Base-by-base conservation (phyloP, 2,113 vertebrate species). In the Columba livia region DNA sequence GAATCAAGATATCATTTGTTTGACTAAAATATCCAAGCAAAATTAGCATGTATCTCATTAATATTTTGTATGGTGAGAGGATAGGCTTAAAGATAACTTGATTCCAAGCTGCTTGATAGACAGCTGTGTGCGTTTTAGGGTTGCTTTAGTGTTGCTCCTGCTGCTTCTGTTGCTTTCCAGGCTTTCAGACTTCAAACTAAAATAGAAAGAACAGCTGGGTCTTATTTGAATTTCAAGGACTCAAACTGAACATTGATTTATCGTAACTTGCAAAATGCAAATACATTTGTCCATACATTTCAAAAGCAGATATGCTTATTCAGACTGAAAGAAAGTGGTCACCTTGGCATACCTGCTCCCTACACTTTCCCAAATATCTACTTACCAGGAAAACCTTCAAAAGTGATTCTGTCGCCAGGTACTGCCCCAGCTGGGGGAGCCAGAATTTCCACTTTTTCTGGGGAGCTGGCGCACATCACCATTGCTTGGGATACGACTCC, bases 381-480 rank as follows among this genome's bases (percentile, higher is more conserved):
- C 96, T 97, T 97, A 99, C 99, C 99, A 98, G 98, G 96, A 95
- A 98, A 99, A 74, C 97, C 97, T 95, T 99, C 98, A 95, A 98
- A 98, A 91, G 98, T 98, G 94, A 99, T 97, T 96, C 98, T 98
- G 72, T 99, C 99, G 28, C 99, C 99, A 75, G 99, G 98, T 86
- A 98, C 94, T 7, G 98, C 98, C 36, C 98, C 98, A 1, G 82
- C 69, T 9, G 99, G 99, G 81, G 99, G 99, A 82, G 98, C 98
- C 82, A 99, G 95, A 97, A 99, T 99, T 97, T 99, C 99, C 42
- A 99, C 98, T 71, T 99, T 99, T 78, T 99, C 99, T 40, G 98
- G 98, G 24, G 98, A 99, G 91, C 98, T 99, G 77, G 99, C 99
- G 95, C 99, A 99, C 98, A 99, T 99, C 84, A 99, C 93, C 99